These are phyloP conservation scores for Chelonia mydas DNA, from an alignment of 2,797 vertebrate genomes.

Conservation along the genomic window DNA sequence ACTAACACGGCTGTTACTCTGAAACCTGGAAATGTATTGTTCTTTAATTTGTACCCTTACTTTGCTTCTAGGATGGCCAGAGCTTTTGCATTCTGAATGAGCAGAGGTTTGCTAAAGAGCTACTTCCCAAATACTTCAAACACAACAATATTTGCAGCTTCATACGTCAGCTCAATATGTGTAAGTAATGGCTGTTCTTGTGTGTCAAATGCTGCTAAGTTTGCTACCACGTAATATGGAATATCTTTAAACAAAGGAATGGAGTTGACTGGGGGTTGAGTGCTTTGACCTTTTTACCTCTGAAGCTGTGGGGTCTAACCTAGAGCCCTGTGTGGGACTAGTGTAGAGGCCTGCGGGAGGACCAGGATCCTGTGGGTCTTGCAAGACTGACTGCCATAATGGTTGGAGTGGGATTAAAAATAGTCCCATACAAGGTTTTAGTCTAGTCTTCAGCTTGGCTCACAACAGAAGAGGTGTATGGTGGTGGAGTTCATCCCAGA, in stretches of 20 bases:
- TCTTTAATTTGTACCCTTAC: background rate
- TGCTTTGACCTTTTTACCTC: background rate
- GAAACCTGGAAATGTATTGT: background rate
- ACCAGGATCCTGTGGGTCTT: background rate
- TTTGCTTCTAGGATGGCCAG: constrained; percentile 76
- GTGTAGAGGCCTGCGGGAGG: background rate
- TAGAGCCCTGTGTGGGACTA: background rate
- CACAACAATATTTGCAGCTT: constrained; percentile 83
- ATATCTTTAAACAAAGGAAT: background rate
- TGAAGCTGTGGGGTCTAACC: background rate
- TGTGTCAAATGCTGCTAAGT: accelerated
- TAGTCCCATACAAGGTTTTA: background rate
- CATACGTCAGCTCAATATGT: constrained; percentile 82
- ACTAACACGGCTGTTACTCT: no score
- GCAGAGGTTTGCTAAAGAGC: constrained; percentile 78
- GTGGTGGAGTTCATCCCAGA: background rate
- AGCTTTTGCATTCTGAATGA: constrained; percentile 80
- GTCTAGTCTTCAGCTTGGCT: background rate
- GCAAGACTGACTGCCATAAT: background rate
- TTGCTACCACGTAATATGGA: background rate
- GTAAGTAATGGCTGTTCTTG: constrained; percentile 62
- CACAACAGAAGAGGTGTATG: background rate
- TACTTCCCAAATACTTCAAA: constrained; percentile 84
- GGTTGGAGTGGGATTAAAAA: background rate
- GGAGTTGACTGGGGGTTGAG: background rate